phyloP scores from a whole-genome alignment of 2,797 vertebrate species.

The Hyperoplus immaculatus region DNA sequence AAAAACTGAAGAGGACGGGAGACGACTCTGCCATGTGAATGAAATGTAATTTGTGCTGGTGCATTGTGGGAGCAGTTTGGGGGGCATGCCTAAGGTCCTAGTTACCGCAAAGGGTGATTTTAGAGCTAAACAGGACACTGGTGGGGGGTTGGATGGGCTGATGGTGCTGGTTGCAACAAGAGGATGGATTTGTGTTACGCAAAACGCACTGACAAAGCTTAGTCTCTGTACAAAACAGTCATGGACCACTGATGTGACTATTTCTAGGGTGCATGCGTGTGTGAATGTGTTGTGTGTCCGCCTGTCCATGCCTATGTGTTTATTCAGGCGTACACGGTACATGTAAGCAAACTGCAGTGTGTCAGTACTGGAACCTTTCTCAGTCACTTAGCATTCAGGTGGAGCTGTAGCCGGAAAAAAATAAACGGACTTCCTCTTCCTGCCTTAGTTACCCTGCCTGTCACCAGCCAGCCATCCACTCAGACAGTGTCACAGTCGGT shows the following conservation, averaged over 20 bases:
- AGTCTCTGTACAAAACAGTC: not conserved
- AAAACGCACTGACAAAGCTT: not conserved
- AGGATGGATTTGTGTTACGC: conserved; percentile 4
- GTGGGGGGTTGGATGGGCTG: conserved; percentile 8
- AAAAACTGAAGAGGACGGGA: not conserved
- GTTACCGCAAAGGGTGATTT: conserved; percentile 52
- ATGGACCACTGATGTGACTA: not conserved
- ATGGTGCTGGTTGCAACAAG: conserved; percentile 15
- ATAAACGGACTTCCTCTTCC: conserved; percentile 54
- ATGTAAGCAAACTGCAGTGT: conserved; percentile 47
- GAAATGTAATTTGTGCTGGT: conserved; percentile 72
- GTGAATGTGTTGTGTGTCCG: not conserved
- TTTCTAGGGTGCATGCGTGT: conserved; percentile 9
- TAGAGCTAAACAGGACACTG: conserved; percentile 34
- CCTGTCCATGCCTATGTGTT: conserved; percentile 24
- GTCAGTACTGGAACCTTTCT: conserved; percentile 38
- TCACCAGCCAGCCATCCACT: conserved; percentile 47
- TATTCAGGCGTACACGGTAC: conserved; percentile 28
- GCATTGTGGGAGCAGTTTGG: conserved; percentile 62
- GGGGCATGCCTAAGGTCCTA: conserved; percentile 63
- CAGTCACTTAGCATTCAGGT: conserved; percentile 62
- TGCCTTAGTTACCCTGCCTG: conserved; percentile 50
- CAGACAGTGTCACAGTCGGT: conserved; percentile 55
- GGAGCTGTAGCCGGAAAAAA: conserved; percentile 51
- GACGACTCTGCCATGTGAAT: conserved; percentile 52